Percentiles rank a stretch among this genome's conserved stretches.
These are phyloP conservation scores for Microplitis deprimator DNA, from an alignment of 2,888 invertebrate genomes.

Conservation along the genomic window DNA sequence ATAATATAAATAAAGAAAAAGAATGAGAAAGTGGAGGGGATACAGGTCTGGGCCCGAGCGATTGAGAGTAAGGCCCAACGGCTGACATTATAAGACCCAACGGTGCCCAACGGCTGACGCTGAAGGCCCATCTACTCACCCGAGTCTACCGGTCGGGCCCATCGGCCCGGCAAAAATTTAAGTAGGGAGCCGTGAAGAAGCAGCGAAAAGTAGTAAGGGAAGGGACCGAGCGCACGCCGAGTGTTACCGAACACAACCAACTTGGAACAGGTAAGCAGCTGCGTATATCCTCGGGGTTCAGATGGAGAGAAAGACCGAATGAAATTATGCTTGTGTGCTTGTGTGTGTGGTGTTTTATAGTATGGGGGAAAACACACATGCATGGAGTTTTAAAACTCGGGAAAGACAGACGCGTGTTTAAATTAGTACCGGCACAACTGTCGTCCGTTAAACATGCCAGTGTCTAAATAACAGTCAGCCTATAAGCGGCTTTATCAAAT, in stretches of 20 bases:
- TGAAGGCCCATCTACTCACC: too few species aligned
- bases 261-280: slow-evolving; percentile 65
- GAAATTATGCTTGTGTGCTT: slow-evolving; percentile 21
- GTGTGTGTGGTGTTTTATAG: slow-evolving; percentile 12
- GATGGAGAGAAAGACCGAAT: slow-evolving; percentile 38
- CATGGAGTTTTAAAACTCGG: background rate
- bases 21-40: too few species aligned
- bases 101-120: too few species aligned
- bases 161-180: slow-evolving; percentile 2
- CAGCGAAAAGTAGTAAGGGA: slow-evolving; percentile 3
- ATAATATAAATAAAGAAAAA: too few species aligned
- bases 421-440: slow-evolving; percentile 71
- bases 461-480: slow-evolving; percentile 10
- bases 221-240: slow-evolving; percentile 41
- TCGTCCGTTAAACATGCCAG: slow-evolving; percentile 65
- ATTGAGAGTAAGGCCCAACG: too few species aligned
- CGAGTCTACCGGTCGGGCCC: background rate
- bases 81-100: too few species aligned
- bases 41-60: too few species aligned
- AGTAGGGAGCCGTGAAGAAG: slow-evolving; percentile 25
- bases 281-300: slow-evolving; percentile 53
- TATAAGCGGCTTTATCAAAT: too few species aligned
- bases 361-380: slow-evolving; percentile 8
- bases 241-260: slow-evolving; percentile 45
- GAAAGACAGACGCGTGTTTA: slow-evolving; percentile 56